Conservation (phyloP, 2,113 vertebrate species). For the Chaetops frenatus region DNA sequence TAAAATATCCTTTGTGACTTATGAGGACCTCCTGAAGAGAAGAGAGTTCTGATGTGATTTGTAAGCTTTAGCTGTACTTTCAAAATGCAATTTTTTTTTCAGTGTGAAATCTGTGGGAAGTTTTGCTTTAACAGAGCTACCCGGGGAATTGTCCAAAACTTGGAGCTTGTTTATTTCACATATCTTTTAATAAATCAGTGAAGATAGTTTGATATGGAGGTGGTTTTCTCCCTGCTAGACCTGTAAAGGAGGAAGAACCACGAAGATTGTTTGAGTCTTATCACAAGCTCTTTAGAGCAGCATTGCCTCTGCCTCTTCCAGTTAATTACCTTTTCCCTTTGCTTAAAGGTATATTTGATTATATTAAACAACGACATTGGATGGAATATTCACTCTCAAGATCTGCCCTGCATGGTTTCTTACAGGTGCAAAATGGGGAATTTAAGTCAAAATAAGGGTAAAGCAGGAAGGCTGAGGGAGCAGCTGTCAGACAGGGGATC, state of each 20-base stretch:
- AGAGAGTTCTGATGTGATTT: background rate
- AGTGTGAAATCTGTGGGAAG: background rate
- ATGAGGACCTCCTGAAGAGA: background rate
- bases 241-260: background rate
- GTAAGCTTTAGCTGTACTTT: background rate
- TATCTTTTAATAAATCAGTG: background rate
- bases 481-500: background rate
- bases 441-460: background rate
- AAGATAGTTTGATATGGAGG: background rate
- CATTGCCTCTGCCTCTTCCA: background rate
- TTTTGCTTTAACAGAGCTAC: background rate
- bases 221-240: background rate
- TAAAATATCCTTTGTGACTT: background rate
- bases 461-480: background rate
- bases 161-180: background rate
- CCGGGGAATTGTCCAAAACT: background rate
- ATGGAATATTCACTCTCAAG: background rate
- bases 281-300: background rate
- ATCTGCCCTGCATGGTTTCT: background rate
- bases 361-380: background rate
- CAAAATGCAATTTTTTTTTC: background rate
- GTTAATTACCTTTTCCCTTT: background rate
- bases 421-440: background rate
- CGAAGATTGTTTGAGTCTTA: background rate
- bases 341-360: background rate